Base-by-base conservation (phyloP, 2,113 vertebrate genomes). In the Takifugu flavidus region DNA sequence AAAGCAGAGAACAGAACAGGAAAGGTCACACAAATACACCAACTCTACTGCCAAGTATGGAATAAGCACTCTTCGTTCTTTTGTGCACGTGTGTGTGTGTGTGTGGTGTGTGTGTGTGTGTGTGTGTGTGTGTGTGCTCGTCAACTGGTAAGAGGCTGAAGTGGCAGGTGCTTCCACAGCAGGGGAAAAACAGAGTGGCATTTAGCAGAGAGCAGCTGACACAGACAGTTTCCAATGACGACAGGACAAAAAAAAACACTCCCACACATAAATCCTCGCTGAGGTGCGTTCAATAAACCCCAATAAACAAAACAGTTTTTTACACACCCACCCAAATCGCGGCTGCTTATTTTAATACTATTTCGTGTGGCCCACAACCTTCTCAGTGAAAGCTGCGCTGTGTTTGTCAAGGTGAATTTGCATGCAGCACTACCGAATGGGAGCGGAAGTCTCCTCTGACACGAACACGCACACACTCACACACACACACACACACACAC, bases 381-480 rank as follows among this genome's bases (percentile, higher is more conserved):
- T 39, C 34, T 39, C 34, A 2, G 7, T 39, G 34, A 39, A 39
- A 8, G 70, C 64, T 80, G 77, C 78, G 71, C 86, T 88, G 25
- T 86, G 82, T 89, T 90, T 89, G 81, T 81, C 82, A 72, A 75
- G 79, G 85, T 88, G 82, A 75, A 90, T 89, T 88, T 88, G 88
- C 82, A 87, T 89, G 82, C 77, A 75, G 65, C 70, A 74, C 81
- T 73, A 74, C 86, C 78, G 59, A 69, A 85, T 75, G 46, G 66
- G 63, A 75, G 80, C 82, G 84, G 86, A 91, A 89, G 85, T 83
- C 75, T 89, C 80, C 59, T 62, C 65, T 63, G 49, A 75, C 68
- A 59, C 57, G 60, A 65, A 65, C 71, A 67, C 73, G 62, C 70
- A 77, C 81, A 78, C 80, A 75, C 85, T 72, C 71, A 75, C 80